Evolutionary conservation across 1,140 invertebrate species (phyloP), one percentile per base, ranked within the genome.

Genomic region (Drosophila tsacasi): DNA sequence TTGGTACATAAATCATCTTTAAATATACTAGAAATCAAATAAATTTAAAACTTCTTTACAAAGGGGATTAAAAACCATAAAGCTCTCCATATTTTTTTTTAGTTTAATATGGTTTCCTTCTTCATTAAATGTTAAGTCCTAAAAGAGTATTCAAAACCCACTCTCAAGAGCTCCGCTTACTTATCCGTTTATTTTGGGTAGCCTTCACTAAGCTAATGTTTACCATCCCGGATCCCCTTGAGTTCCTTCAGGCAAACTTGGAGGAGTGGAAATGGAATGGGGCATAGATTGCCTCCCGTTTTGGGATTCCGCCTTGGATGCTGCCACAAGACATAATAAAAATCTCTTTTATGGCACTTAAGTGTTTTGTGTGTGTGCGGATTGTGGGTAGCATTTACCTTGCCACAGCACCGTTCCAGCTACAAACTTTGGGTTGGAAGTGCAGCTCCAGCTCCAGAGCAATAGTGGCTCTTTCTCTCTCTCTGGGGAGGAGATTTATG

Each of bases 301-400:
- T 71, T 57, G 67, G 67, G 49, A 39, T 23, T 35, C 63, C 67
- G 67, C 67, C 46, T 64, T 58, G 81, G 74, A 61, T 71, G 82
- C 57, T 73, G 61, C 71, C 78, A 81, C 78, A 89, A 89, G 84
- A 90, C 81, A 90, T 89, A 90, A 89, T 89, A 89, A 89, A 89
- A 89, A 89, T 90, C 85, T 89, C 85, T 89, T 89, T 89, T 89
- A 89, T 90, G 85, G 85, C 85, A 89, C 84, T 89, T 90, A 90
- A 89, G 85, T 90, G 85, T 74, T 85, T 81, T 74, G 85, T 85
- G 85, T 73, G 85, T 73, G 71, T 85, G 85, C 69, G 81, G 85
- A 89, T 90, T 89, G 85, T 89, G 85, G 85, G 85, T 82, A 90
- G 85, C 85, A 90, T 89, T 89, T 81, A 89, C 85, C 84, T 87